Evolutionary conservation across 2,113 vertebrate species (phyloP).

Genomic region (Zosterops hypoxanthus): DNA sequence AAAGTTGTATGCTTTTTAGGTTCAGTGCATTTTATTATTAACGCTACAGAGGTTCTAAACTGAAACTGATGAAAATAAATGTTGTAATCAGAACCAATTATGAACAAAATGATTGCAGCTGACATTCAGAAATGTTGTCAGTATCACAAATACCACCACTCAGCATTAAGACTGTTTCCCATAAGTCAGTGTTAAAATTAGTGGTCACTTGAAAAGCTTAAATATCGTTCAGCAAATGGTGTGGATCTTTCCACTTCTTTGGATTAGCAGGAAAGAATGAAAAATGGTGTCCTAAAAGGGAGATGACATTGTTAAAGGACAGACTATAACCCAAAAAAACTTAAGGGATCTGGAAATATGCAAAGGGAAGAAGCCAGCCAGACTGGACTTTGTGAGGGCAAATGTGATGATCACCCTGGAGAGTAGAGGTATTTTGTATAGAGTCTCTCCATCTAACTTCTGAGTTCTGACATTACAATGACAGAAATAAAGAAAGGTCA

Average conservation of each 20-base stretch:
- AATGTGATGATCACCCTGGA: neutral
- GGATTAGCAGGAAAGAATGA: neutral
- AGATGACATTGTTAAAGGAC: neutral
- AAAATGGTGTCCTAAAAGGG: neutral
- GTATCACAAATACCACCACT: conserved; percentile 10
- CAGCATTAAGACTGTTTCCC: neutral
- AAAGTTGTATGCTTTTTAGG: neutral
- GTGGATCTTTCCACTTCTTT: conserved; percentile 29
- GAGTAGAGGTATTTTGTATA: neutral
- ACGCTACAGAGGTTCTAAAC: neutral
- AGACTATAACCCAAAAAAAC: neutral
- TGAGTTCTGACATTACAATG: neutral
- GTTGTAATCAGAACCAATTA: conserved; percentile 1
- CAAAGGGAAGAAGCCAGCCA: neutral
- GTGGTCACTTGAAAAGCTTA: neutral
- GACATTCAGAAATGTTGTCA: neutral
- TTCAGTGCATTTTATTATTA: neutral
- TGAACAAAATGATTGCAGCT: neutral
- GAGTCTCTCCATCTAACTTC: neutral
- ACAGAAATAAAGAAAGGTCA: neutral
- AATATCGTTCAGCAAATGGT: neutral
- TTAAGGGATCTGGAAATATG: neutral
- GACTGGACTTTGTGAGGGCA: neutral
- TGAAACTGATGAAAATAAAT: conserved; percentile 28
- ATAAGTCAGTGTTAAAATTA: conserved; percentile 19